Evolutionary conservation across 92 coral and sea anemone species (phyloP).

Genomic region (Siderastrea siderea): DNA sequence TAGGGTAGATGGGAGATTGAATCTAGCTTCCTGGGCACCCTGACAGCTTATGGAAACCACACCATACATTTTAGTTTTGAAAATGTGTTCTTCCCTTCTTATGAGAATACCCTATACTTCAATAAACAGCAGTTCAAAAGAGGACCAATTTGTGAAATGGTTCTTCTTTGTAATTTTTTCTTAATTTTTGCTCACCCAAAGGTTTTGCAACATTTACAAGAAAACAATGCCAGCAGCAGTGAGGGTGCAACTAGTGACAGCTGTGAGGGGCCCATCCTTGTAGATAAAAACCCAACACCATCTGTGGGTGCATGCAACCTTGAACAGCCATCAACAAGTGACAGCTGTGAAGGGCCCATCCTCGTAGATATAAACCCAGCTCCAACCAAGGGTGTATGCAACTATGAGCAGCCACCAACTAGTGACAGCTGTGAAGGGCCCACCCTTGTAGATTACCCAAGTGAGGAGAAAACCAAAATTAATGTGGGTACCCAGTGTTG

Average conservation of each 20-base stretch:
- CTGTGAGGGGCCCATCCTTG: no score
- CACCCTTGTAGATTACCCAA: not conserved
- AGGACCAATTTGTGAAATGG: not conserved
- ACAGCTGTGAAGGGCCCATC: not conserved
- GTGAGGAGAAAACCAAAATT: not conserved
- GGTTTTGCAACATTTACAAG: not conserved
- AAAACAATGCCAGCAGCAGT: not conserved
- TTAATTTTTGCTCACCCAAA: not conserved
- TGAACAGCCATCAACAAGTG: not conserved
- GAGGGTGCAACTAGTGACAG: not conserved
- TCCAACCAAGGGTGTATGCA: not conserved
- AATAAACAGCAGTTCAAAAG: not conserved
- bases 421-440: not conserved
- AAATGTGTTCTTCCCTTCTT: no score
- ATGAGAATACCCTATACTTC: not conserved
- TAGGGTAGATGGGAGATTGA: constrained; percentile 1
- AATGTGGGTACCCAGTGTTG: not conserved
- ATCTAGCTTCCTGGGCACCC: not conserved
- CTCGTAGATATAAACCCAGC: not conserved
- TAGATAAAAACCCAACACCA: no score
- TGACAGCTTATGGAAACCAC: not conserved
- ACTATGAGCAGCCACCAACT: not conserved
- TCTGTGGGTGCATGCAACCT: not conserved
- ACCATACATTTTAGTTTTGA: not conserved
- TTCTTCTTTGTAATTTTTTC: not conserved